A percentile compares a stretch with the other conserved stretches of the same genome.
phyloP scores from a whole-genome alignment of 2,888 invertebrate species.

The Helobdella robusta region DNA sequence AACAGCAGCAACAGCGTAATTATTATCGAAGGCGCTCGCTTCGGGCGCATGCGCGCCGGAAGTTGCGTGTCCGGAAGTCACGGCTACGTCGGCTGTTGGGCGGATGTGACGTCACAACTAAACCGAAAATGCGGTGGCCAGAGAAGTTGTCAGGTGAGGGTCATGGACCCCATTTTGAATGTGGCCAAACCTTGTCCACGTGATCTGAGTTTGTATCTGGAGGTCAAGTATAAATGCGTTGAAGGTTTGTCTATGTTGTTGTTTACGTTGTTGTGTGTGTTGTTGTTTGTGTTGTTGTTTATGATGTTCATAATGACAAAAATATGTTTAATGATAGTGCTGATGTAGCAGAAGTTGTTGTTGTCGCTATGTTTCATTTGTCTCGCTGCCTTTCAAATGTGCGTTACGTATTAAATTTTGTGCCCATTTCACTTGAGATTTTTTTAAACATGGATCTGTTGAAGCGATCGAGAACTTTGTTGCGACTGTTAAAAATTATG shows the following conservation, averaged over 20 bases:
- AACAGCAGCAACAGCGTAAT: constrained; percentile 27
- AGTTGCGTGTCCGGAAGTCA: constrained; percentile 32
- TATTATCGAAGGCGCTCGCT: constrained; percentile 29
- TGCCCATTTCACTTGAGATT: too few relatives aligned
- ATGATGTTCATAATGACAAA: not conserved
- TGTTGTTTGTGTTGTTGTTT: not conserved
- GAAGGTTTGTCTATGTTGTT: constrained; percentile 21
- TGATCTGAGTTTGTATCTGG: constrained; percentile 32
- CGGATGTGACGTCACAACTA: constrained; percentile 30
- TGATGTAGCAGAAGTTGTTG: not conserved
- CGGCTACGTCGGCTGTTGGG: constrained; percentile 32
- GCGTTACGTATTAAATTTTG: too few relatives aligned
- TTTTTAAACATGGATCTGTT: too few relatives aligned
- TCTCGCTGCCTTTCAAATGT: too few relatives aligned
- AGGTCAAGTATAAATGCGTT: constrained; percentile 31
- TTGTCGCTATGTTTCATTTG: too few relatives aligned
- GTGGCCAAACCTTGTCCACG: constrained; percentile 29
- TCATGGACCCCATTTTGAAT: constrained; percentile 31
- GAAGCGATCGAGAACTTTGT: too few relatives aligned
- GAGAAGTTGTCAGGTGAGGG: constrained; percentile 29
- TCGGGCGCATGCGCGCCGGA: constrained; percentile 33
- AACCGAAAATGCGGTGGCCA: constrained; percentile 31
- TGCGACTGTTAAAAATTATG: too few relatives aligned
- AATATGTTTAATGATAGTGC: not conserved
- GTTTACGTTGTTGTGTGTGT: not conserved